Evolutionary conservation across 2,113 vertebrate genomes (phyloP), one percentile per base, ranked within the genome.

Genomic region (Leucopsar rothschildi): DNA sequence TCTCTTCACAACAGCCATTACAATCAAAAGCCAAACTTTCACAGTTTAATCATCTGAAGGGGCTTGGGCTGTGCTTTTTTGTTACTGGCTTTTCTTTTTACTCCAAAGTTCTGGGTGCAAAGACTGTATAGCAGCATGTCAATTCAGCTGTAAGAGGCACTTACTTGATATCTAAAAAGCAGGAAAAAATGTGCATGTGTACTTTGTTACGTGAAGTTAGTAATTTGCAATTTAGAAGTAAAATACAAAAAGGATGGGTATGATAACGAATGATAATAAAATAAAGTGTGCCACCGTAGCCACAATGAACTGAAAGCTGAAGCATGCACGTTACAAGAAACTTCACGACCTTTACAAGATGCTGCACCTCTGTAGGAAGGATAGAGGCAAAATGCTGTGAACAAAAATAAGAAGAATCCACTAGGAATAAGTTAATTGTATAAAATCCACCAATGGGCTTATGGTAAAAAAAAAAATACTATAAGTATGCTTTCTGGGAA

Each of bases 331-430:
- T 82, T 96, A 91, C 55, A 91, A 96, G 55, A 93, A 96, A 95
- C 86, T 89, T 91, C 70, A 96, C 3, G 15, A 96, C 93, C 93
- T 96, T 97, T 81, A 88, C 53, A 93, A 90, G 91, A 93, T 75
- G 86, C 37, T 91, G 89, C 69, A 94, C 56, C 64, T 94, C 94
- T 90, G 91, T 71, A 86, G 79, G 76, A 88, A 90, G 89, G 64
- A 90, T 72, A 96, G 57, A 91, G 82, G 76, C 78, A 96, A 96
- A 95, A 93, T 44, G 77, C 92, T 96, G 92, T 91, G 55, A 92
- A 97, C 66, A 89, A 95, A 96, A 95, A 90, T 94, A 84, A 94
- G 70, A 90, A 92, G 45, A 96, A 93, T 50, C 92, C 86, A 82
- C 93, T 94, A 96, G 61, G 39, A 92, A 73, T 96, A 91, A 93